Percentiles rank a stretch among this genome's conserved stretches.
Conservation (phyloP, 2,888 invertebrate genomes). For the Spilarctia lutea region DNA sequence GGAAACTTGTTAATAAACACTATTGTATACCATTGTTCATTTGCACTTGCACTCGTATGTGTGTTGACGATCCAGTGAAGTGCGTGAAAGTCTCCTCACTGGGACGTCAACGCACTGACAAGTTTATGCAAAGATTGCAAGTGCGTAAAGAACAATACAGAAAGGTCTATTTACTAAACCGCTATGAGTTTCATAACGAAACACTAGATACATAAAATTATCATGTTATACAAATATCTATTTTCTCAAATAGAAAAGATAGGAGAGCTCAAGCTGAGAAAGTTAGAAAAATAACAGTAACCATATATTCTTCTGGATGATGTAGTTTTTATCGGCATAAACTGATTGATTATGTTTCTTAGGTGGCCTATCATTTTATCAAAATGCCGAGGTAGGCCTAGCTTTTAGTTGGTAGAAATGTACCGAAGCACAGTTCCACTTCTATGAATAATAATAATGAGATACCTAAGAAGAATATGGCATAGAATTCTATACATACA, state of each 20-base stretch:
- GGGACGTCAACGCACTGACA: background rate
- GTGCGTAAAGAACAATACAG: background rate
- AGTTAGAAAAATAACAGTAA: background rate
- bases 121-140: background rate
- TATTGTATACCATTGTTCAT: background rate
- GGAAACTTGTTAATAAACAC: background rate
- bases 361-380: too few relatives aligned
- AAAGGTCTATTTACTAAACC: background rate
- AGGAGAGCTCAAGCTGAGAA: background rate
- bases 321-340: too few relatives aligned
- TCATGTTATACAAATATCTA: background rate
- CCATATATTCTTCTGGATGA: background rate
- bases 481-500: too few relatives aligned
- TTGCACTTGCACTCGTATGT: background rate
- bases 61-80: background rate
- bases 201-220: background rate
- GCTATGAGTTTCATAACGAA: background rate
- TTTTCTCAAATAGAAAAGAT: background rate
- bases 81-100: background rate
- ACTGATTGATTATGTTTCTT: too few relatives aligned
- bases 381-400: too few relatives aligned
- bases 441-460: too few relatives aligned
- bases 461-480: too few relatives aligned
- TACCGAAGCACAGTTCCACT: too few relatives aligned
- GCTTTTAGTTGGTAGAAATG: too few relatives aligned